phyloP scores from a whole-genome alignment of 1,140 invertebrate genomes.

The Neotoxoptera formosana region DNA sequence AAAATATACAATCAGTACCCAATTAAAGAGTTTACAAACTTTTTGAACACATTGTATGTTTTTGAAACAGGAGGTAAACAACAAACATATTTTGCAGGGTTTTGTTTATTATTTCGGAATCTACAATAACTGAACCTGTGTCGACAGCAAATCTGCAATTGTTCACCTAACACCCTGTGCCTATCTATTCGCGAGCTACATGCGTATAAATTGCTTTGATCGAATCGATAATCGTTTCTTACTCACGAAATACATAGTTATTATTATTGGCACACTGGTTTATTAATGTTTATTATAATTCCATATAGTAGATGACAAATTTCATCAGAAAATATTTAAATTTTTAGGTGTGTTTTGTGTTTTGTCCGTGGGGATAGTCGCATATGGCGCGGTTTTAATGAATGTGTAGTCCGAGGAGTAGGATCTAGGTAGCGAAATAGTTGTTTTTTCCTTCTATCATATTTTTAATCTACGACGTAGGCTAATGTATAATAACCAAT shows the following conservation, averaged over 20 bases:
- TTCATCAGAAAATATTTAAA: slow-evolving; percentile 7
- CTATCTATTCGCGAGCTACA: neutral
- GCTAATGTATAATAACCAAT: neutral
- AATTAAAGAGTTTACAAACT: too few relatives aligned
- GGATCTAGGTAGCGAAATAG: neutral
- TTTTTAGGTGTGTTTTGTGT: neutral
- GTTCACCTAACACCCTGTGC: too few relatives aligned
- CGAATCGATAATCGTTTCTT: neutral
- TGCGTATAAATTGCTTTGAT: neutral
- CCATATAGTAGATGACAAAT: neutral
- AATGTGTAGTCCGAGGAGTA: neutral
- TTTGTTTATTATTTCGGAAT: neutral
- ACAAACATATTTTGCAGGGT: neutral
- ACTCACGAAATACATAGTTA: neutral
- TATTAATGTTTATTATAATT: neutral
- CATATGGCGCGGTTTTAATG: neutral
- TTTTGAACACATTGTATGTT: neutral
- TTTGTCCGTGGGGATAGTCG: neutral
- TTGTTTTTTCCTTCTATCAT: neutral
- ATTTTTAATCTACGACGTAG: neutral
- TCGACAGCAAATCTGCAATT: too few relatives aligned
- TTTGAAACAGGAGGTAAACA: neutral
- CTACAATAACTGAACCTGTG: neutral
- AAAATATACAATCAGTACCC: too few relatives aligned
- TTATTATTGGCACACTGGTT: neutral